These are phyloP conservation scores for Rhingia rostrata DNA, from an alignment of 2,888 invertebrate species.

Conservation along the genomic window DNA sequence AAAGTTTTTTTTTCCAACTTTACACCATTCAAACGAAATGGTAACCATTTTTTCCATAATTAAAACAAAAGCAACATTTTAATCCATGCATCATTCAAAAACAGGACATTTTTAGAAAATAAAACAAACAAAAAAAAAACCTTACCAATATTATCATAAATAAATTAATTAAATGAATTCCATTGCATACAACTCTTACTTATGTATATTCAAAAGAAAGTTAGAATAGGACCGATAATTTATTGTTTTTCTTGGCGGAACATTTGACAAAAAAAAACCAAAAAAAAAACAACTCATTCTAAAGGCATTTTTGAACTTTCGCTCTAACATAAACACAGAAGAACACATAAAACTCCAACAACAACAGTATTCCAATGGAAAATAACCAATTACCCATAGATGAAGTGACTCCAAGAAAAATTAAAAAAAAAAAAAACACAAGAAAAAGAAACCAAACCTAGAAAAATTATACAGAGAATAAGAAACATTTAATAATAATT, in stretches of 20 bases:
- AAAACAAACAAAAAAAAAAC: conserved; percentile 31
- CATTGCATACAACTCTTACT: conserved; percentile 58
- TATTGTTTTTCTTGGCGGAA: conserved; percentile 16
- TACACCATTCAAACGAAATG: conserved; percentile 23
- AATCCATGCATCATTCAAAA: conserved; percentile 25
- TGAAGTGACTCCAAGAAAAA: conserved; percentile 20
- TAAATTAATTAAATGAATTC: conserved; percentile 65
- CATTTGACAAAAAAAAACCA: conserved; percentile 17
- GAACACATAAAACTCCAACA: conserved; percentile 23
- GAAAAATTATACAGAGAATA: conserved; percentile 41
- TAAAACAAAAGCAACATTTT: conserved; percentile 13
- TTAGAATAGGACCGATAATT: conserved; percentile 44
- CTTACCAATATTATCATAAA: conserved; percentile 74
- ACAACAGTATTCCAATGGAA: conserved; percentile 47
- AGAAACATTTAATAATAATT: conserved; percentile 25
- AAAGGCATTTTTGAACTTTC: conserved; percentile 11
- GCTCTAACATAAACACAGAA: neutral
- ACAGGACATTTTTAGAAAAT: conserved; percentile 9
- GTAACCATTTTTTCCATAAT: conserved; percentile 18
- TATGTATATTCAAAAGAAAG: conserved; percentile 52
- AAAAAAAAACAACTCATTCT: conserved; percentile 1
- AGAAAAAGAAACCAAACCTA: too few species aligned
- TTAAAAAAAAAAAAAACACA: conserved; percentile 43
- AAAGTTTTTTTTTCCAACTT: conserved; percentile 36
- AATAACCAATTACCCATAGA: conserved; percentile 6